A percentile compares a stretch with the other conserved stretches of the same genome.
Evolutionary conservation across 1,140 invertebrate genomes (phyloP).

Genomic region (Eufriesea mexicana): DNA sequence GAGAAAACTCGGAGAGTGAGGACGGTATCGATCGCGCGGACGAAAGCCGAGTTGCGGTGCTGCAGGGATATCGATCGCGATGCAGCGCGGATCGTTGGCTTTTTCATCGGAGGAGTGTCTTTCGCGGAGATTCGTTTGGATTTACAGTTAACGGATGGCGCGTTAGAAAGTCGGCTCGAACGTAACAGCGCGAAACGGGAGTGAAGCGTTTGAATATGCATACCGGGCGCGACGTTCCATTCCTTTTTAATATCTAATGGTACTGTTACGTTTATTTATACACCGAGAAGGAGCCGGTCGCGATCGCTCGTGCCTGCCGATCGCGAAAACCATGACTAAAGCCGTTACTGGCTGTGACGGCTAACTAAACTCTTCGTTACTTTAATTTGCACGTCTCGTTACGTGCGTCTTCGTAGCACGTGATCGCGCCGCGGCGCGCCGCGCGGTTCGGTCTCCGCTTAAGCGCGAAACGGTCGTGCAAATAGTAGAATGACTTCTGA

Average conservation of each 20-base stretch:
- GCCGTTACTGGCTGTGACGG: constrained; percentile 10
- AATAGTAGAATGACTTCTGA: constrained; percentile 55
- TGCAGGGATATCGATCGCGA: neutral
- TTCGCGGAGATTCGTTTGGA: neutral
- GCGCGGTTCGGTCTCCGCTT: constrained; percentile 24
- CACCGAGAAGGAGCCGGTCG: neutral
- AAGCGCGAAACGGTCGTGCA: constrained; percentile 53
- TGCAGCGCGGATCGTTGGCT: neutral
- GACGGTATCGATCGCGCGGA: constrained; percentile 2
- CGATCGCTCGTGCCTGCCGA: neutral
- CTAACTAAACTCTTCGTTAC: constrained; percentile 41
- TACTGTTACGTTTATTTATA: constrained; percentile 46
- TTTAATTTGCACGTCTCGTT: constrained; percentile 57
- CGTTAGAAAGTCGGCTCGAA: neutral
- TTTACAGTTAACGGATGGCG: neutral
- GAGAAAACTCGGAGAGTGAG: no score
- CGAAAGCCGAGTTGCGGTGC: constrained; percentile 24
- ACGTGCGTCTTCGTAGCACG: constrained; percentile 41
- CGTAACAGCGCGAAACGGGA: neutral
- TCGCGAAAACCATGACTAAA: constrained; percentile 43
- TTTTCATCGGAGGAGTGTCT: neutral
- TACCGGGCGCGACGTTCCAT: constrained; percentile 16
- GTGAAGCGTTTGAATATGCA: neutral
- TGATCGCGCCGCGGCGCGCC: constrained; percentile 39
- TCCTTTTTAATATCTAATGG: neutral